Evolutionary conservation across 1,140 invertebrate species (phyloP).

Genomic region (Drosophila tristis): DNA sequence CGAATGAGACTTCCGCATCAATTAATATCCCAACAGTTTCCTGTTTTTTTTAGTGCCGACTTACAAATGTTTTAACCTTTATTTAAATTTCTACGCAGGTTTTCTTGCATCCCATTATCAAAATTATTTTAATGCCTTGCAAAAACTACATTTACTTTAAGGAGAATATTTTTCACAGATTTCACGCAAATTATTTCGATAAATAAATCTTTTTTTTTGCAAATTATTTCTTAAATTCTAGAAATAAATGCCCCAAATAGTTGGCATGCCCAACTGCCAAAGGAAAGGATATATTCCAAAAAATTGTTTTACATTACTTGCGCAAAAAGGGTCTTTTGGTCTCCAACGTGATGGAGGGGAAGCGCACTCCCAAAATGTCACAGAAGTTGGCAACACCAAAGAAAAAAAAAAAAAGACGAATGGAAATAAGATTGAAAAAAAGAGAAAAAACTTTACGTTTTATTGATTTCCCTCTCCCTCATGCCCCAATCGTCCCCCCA

Average conservation of each 20-base stretch:
- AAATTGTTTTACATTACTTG: constrained; percentile 29
- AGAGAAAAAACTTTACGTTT: constrained; percentile 48
- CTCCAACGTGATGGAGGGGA: constrained; percentile 1
- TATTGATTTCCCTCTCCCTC: constrained; percentile 61
- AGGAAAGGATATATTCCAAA: not conserved
- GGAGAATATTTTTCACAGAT: no score
- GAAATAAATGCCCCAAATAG: not conserved
- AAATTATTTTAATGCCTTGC: no score
- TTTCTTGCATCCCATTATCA: no score
- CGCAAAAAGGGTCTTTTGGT: constrained; percentile 3
- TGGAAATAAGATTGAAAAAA: constrained; percentile 31
- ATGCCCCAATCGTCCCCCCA: not conserved
- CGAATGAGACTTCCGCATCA: no score
- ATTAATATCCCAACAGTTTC: no score
- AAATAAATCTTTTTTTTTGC: no score
- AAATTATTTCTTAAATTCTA: not conserved
- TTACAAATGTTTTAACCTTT: no score
- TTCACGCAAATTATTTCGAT: no score
- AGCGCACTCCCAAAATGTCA: constrained; percentile 7
- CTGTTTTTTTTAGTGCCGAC: no score
- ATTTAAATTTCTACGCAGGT: no score
- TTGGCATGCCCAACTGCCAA: not conserved
- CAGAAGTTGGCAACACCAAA: constrained; percentile 27
- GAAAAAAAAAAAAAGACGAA: constrained; percentile 22
- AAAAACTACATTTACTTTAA: no score